These are phyloP conservation scores for Drosophila lini DNA, from an alignment of 1,140 invertebrate species.

Conservation along the genomic window DNA sequence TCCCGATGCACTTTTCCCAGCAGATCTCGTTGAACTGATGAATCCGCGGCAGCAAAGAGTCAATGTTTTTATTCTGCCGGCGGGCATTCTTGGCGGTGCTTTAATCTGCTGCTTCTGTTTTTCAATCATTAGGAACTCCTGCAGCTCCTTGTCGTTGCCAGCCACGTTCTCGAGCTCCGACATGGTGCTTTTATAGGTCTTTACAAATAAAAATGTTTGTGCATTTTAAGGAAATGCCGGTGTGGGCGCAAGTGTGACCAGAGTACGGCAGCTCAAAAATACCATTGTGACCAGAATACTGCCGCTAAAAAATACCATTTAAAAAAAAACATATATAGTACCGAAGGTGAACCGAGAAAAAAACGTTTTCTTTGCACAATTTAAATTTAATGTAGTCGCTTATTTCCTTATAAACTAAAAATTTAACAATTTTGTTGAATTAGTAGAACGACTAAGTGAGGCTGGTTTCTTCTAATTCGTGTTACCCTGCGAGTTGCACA, in stretches of 20 bases:
- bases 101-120: slow-evolving; percentile 94
- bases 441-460: background rate
- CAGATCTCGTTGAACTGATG: slow-evolving; percentile 90
- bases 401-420: background rate
- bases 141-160: slow-evolving; percentile 88
- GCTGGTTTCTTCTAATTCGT: background rate
- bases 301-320: no score
- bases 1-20: slow-evolving; percentile 97
- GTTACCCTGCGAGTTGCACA: background rate
- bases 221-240: slow-evolving; percentile 11
- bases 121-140: slow-evolving; percentile 92
- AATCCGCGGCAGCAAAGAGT: slow-evolving; percentile 87
- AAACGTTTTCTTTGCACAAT: no score
- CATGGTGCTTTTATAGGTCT: slow-evolving; percentile 53
- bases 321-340: no score
- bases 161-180: slow-evolving; percentile 83
- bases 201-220: slow-evolving; percentile 3
- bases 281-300: no score
- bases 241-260: background rate
- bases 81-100: slow-evolving; percentile 19
- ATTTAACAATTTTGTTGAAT: background rate
- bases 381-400: background rate
- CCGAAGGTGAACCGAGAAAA: no score
- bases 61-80: background rate
- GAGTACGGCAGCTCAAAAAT: background rate